A percentile compares a stretch with the other conserved stretches of the same genome.
These are phyloP conservation scores for Onthophagus sagittarius DNA, from an alignment of 2,888 invertebrate genomes.

Conservation along the genomic window DNA sequence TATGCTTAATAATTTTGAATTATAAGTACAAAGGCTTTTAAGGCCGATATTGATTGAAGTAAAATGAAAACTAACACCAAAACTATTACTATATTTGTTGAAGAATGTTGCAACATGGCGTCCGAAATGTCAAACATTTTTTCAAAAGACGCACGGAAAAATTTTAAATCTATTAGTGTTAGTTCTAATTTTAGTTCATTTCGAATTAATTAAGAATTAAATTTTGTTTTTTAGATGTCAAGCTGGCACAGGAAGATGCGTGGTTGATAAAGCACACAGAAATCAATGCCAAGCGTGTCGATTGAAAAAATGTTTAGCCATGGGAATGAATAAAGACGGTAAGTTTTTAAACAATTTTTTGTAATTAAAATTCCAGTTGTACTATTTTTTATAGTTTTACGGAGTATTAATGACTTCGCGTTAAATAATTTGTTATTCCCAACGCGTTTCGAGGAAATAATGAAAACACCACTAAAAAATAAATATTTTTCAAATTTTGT, in stretches of 20 bases:
- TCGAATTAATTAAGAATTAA: slow-evolving; percentile 20
- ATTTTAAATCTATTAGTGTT: too few relatives aligned
- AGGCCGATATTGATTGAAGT: too few relatives aligned
- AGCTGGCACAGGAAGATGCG: slow-evolving; percentile 95
- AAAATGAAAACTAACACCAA: too few relatives aligned
- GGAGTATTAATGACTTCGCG: background rate
- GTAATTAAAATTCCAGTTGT: background rate
- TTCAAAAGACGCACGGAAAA: background rate
- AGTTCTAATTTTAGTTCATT: too few relatives aligned
- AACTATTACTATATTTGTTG: too few relatives aligned
- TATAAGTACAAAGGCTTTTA: too few relatives aligned
- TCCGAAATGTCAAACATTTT: too few relatives aligned
- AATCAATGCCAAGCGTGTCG: slow-evolving; percentile 99
- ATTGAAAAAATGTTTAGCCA: slow-evolving; percentile 94
- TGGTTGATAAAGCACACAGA: slow-evolving; percentile 97
- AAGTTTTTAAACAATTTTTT: slow-evolving; percentile 47
- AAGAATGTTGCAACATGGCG: too few relatives aligned
- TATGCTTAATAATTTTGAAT: background rate
- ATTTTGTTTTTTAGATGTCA: slow-evolving; percentile 75
- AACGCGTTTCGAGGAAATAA: background rate
- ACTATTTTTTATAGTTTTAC: background rate
- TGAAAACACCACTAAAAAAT: too few relatives aligned
- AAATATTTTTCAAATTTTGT: too few relatives aligned
- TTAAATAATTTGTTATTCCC: background rate
- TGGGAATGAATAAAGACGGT: slow-evolving; percentile 99